Evolutionary conservation across 2,113 vertebrate species (phyloP), one percentile per base, ranked within the genome.

Genomic region (pig (Sus scrofa)): DNA sequence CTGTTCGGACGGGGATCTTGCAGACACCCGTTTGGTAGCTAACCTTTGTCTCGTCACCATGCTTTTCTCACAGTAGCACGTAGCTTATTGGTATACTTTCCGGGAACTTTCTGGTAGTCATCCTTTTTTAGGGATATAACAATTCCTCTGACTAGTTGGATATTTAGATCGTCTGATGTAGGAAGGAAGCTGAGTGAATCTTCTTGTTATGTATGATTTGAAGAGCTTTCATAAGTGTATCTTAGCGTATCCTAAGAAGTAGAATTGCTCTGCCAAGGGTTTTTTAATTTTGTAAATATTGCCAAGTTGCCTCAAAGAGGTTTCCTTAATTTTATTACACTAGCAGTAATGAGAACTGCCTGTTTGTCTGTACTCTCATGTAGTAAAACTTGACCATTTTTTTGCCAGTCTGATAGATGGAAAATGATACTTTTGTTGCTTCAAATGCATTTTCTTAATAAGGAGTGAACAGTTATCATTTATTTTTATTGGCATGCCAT

Each of bases 361-460:
- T 67, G 19, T 79, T 63, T 52, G 13, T 62, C 68, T 24, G 1
- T 24, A 44, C 4, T 84, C 9, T 62, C 20, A 6, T 39, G 2
- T 71, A 39, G 8, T 39, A 19, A 79, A 54, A 52, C 12, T 67
- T 58, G 18, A 68, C 20, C 24, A 27, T 56, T 22, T 34, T n/a
- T 77, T 56, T 79, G 54, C n/a, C 54, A 11, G 0, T 86, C 24
- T 27, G 79, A 32, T 20, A 86, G 44, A 12, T 78, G 56, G 3
- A 74, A 71, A 77, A 84, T 84, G 39, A 2, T 34, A 9, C 27
- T 19, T 86, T 86, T 26, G 44, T 78, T 68, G 83, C 37, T 86
- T 94, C 84, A n/a, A 89, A 20, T 65, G 22, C 34, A n/a, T 74
- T 89, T 91, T 92, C 24, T 77, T 77, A 89, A 27, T 19, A 52